A percentile compares a stretch with the other conserved stretches of the same genome.
These are phyloP conservation scores for Aphidius gifuensis DNA, from an alignment of 1,140 invertebrate genomes.

Conservation along the genomic window DNA sequence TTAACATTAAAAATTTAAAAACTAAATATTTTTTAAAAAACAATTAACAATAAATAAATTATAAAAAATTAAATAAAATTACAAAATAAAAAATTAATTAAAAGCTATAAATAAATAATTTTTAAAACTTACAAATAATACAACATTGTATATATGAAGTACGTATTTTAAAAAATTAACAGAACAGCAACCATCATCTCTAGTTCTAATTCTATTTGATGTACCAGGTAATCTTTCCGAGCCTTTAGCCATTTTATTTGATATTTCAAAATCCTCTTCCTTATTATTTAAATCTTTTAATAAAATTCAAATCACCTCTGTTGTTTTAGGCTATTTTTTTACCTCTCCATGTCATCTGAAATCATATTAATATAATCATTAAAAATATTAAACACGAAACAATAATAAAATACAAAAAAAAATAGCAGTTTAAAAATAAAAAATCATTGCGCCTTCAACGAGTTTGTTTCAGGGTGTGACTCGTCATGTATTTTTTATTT, in stretches of 20 bases:
- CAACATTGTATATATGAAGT: conserved; percentile 75
- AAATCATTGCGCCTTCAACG: neutral
- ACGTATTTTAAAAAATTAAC: conserved; percentile 75
- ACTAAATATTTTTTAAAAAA: too few relatives aligned
- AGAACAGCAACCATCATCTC: conserved; percentile 72
- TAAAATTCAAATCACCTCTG: conserved; percentile 2
- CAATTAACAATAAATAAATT: too few relatives aligned
- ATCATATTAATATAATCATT: conserved; percentile 22
- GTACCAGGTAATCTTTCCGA: conserved; percentile 49
- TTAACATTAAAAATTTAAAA: too few relatives aligned
- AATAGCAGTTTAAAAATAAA: neutral
- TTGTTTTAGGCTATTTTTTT: conserved; percentile 20
- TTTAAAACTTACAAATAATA: conserved; percentile 69
- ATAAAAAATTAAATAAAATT: too few relatives aligned
- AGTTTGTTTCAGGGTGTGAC: conserved; percentile 37
- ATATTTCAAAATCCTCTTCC: conserved; percentile 14
- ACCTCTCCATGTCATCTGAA: conserved; percentile 47
- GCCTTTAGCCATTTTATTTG: conserved; percentile 46
- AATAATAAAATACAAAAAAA: conserved; percentile 4
- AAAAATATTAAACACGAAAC: neutral
- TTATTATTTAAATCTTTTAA: conserved; percentile 19
- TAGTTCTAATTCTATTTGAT: conserved; percentile 52
- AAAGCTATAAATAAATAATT: neutral
- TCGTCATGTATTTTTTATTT: conserved; percentile 19
- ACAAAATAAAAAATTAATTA: too few relatives aligned